phyloP scores from a whole-genome alignment of 1,140 invertebrate genomes.

The Drosophila sechellia region DNA sequence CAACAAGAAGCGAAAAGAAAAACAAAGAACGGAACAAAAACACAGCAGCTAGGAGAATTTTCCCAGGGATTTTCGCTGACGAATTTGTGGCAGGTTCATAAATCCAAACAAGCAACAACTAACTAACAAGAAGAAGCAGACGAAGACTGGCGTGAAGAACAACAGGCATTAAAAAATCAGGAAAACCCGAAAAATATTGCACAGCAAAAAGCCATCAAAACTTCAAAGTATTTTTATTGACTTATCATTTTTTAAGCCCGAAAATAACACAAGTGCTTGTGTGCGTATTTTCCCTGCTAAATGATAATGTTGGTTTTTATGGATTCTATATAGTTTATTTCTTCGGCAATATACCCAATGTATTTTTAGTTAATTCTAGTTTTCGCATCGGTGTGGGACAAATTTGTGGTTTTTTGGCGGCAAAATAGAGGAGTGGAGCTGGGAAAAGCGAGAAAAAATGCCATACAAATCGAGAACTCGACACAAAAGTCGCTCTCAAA shows the following conservation, averaged over 20 bases:
- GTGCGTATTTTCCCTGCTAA: too few species aligned
- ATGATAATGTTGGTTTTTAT: too few species aligned
- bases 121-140: conserved; percentile 37
- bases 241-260: not conserved
- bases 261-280: too few species aligned
- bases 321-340: not conserved
- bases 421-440: conserved; percentile 10
- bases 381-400: not conserved
- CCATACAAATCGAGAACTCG: conserved; percentile 57
- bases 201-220: not conserved
- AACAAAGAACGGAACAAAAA: conserved; percentile 11
- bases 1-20: conserved; percentile 11
- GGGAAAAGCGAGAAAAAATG: conserved; percentile 41
- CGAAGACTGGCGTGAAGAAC: conserved; percentile 8
- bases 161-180: conserved; percentile 43
- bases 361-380: not conserved
- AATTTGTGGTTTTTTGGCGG: conserved; percentile 41
- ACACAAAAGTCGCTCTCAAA: conserved; percentile 60
- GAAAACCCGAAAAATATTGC: conserved; percentile 1
- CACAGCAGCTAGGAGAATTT: conserved; percentile 7
- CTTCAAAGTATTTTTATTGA: not conserved
- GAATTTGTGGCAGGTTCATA: conserved; percentile 63
- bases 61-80: conserved; percentile 43
- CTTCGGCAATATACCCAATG: too few species aligned
- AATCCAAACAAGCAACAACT: conserved; percentile 48